Evolutionary conservation across 2,113 vertebrate species (phyloP).

Genomic region (Mystacornis crossleyi): DNA sequence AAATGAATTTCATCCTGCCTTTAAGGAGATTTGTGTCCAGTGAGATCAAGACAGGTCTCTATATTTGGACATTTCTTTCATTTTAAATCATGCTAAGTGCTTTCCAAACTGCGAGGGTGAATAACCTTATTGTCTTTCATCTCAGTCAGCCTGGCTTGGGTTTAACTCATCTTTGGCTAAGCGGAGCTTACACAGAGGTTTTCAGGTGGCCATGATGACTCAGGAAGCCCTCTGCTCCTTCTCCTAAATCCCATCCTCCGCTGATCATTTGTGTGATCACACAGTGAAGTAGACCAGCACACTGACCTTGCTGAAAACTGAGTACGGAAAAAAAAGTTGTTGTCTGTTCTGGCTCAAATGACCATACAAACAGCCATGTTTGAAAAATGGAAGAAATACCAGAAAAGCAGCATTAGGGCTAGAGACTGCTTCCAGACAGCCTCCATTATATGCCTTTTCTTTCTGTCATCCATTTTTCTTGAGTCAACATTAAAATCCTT

Average conservation of each 20-base stretch:
- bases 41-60: conserved; percentile 19
- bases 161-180: not conserved
- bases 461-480: not conserved
- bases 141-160: not conserved
- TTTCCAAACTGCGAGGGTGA: not conserved
- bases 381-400: not conserved
- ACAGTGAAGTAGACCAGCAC: not conserved
- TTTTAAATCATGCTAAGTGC: conserved; percentile 48
- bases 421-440: not conserved
- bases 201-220: not conserved
- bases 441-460: not conserved
- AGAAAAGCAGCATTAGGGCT: not conserved
- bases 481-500: not conserved
- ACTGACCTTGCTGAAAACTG: not conserved
- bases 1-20: conserved; percentile 27
- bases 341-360: not conserved
- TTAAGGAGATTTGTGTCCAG: conserved; percentile 47
- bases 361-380: not conserved
- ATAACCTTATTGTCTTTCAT: not conserved
- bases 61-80: conserved; percentile 22
- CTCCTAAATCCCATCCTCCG: not conserved
- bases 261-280: not conserved
- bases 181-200: not conserved
- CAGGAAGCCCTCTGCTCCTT: not conserved
- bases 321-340: not conserved